phyloP scores from a whole-genome alignment of 1,140 invertebrate genomes.

The Acromyrmex charruanus region DNA sequence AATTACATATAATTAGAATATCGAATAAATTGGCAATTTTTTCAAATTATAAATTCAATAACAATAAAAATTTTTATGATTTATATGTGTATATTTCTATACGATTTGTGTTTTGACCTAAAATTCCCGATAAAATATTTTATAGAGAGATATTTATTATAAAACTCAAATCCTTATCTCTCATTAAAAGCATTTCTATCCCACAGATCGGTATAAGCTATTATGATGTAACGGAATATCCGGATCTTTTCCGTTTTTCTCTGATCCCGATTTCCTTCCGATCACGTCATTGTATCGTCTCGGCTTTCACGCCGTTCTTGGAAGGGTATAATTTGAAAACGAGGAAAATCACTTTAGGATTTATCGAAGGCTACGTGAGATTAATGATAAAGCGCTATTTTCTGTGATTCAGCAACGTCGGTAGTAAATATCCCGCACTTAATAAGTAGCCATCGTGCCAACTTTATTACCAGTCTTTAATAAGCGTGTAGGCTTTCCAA shows the following conservation, averaged over 20 bases:
- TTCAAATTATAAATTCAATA: background rate
- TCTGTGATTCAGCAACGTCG: slow-evolving; percentile 15
- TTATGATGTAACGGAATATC: slow-evolving; percentile 52
- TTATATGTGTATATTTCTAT: no score
- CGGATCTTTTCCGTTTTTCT: slow-evolving; percentile 18
- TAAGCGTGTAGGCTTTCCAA: slow-evolving; percentile 51
- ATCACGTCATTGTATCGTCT: slow-evolving; percentile 7
- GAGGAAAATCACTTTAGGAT: slow-evolving; percentile 62
- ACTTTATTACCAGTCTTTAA: slow-evolving; percentile 61
- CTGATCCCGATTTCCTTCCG: slow-evolving; percentile 30
- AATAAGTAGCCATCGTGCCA: slow-evolving; percentile 37
- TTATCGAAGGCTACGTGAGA: slow-evolving; percentile 38
- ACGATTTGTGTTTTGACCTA: no score
- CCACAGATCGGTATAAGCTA: slow-evolving; percentile 25
- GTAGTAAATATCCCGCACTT: slow-evolving; percentile 26
- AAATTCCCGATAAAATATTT: no score
- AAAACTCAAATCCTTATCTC: no score
- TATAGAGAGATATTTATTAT: no score
- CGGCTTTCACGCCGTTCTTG: slow-evolving; percentile 30
- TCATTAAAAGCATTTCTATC: slow-evolving; percentile 48
- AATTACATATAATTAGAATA: background rate
- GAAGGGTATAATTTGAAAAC: slow-evolving; percentile 58
- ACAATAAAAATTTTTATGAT: no score
- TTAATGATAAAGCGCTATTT: slow-evolving; percentile 50
- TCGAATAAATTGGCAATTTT: background rate